Evolutionary conservation across 2,113 vertebrate genomes (phyloP).

Genomic region (Spermophilus dauricus): DNA sequence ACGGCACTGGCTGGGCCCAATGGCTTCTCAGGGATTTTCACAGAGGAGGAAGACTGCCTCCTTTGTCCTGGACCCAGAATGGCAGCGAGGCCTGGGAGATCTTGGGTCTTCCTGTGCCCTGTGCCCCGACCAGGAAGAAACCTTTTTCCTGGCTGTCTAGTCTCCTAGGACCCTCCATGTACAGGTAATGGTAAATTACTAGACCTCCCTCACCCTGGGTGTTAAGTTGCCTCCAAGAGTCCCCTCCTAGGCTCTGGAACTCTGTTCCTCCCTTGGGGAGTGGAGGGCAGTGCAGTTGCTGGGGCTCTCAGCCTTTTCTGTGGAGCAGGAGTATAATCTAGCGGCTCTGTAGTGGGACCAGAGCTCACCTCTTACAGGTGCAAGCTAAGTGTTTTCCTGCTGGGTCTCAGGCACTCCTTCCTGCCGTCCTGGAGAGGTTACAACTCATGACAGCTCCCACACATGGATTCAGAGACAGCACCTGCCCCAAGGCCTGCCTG

Average conservation of each 20-base stretch:
- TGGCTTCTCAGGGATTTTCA: neutral
- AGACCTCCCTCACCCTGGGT: neutral
- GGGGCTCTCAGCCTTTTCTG: neutral
- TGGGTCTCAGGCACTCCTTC: neutral
- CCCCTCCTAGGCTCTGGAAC: neutral
- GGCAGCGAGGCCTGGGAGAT: neutral
- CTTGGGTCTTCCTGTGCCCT: neutral
- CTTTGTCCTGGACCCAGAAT: neutral
- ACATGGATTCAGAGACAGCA: neutral
- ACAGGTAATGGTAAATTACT: rapidly evolving
- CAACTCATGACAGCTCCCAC: neutral
- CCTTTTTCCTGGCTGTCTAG: neutral
- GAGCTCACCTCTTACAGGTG: neutral
- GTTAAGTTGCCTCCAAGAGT: neutral
- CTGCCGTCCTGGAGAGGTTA: neutral
- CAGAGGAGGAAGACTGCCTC: neutral
- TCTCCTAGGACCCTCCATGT: no score
- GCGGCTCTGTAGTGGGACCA: neutral
- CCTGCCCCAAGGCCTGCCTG: neutral
- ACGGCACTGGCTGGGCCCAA: no score
- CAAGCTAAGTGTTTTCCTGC: rapidly evolving
- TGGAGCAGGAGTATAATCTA: neutral
- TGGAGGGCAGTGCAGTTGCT: neutral
- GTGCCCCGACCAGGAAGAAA: neutral
- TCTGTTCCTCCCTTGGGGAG: neutral